These are phyloP conservation scores for Poecilia velifera DNA, from an alignment of 2,797 vertebrate species.

Conservation along the genomic window DNA sequence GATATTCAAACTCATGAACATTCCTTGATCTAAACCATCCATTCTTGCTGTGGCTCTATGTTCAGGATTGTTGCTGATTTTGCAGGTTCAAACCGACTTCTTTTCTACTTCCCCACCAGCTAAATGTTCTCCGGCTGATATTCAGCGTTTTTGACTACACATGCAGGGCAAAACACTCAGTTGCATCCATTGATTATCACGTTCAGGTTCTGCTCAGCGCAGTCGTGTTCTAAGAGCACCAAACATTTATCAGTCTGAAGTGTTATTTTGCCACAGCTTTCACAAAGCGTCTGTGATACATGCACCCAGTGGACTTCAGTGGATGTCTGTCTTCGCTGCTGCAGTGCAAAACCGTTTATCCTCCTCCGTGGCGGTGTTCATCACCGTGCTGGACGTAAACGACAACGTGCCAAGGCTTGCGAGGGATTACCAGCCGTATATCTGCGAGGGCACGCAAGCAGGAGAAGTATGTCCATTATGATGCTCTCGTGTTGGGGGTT, in stretches of 20 bases:
- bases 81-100: not conserved
- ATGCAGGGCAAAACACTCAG: not conserved
- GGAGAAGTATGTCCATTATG: slow-evolving; percentile 84
- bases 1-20: not conserved
- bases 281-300: slow-evolving; percentile 66
- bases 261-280: slow-evolving; percentile 59
- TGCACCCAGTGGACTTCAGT: slow-evolving; percentile 60
- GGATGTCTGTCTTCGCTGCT: slow-evolving; percentile 67
- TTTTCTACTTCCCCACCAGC: not conserved
- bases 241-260: slow-evolving; percentile 62
- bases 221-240: slow-evolving; percentile 2
- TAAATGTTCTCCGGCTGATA: not conserved
- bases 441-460: slow-evolving; percentile 89
- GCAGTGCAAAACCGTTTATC: slow-evolving; percentile 85
- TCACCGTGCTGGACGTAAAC: slow-evolving; percentile 92
- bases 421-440: slow-evolving; percentile 87
- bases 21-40: not conserved
- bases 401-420: slow-evolving; percentile 91
- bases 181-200: not conserved
- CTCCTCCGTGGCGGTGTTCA: slow-evolving; percentile 84
- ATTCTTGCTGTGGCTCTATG: not conserved
- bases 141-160: not conserved
- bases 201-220: slow-evolving; percentile 2
- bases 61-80: not conserved
- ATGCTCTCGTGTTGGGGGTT: slow-evolving; percentile 51